A percentile compares a stretch with the other conserved stretches of the same genome.
Conservation (phyloP, 2,888 invertebrate species). For the Galerucella nymphaeae region DNA sequence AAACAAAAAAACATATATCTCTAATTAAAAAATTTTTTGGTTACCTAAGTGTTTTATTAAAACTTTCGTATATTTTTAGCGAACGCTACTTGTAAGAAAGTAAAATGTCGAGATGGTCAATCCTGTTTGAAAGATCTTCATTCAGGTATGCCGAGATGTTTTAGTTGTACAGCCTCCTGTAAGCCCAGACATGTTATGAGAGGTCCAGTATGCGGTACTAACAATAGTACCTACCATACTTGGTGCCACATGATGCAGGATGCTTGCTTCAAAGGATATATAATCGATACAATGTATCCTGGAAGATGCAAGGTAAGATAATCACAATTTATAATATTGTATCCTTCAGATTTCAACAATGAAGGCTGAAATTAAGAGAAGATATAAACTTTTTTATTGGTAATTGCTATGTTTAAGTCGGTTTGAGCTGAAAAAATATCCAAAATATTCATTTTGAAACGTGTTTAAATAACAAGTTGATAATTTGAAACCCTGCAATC, state of each 20-base stretch:
- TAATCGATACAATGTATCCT: constrained; percentile 76
- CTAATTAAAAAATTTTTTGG: no score
- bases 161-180: constrained; percentile 75
- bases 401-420: no score
- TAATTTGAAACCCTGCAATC: no score
- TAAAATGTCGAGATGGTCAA: constrained; percentile 75
- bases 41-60: no score
- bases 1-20: no score
- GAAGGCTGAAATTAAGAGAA: background rate
- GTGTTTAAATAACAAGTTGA: no score
- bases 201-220: constrained; percentile 75
- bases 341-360: background rate
- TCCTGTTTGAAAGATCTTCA: constrained; percentile 74
- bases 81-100: constrained; percentile 73
- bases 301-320: constrained; percentile 68
- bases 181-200: constrained; percentile 67
- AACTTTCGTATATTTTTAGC: constrained; percentile 55
- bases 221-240: constrained; percentile 79
- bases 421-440: no score
- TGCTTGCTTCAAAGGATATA: constrained; percentile 78
- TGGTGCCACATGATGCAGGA: constrained; percentile 85
- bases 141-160: constrained; percentile 77
- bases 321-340: background rate
- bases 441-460: no score
- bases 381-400: no score